Evolutionary conservation across 2,113 vertebrate species (phyloP).

Genomic region (Alectura lathami): DNA sequence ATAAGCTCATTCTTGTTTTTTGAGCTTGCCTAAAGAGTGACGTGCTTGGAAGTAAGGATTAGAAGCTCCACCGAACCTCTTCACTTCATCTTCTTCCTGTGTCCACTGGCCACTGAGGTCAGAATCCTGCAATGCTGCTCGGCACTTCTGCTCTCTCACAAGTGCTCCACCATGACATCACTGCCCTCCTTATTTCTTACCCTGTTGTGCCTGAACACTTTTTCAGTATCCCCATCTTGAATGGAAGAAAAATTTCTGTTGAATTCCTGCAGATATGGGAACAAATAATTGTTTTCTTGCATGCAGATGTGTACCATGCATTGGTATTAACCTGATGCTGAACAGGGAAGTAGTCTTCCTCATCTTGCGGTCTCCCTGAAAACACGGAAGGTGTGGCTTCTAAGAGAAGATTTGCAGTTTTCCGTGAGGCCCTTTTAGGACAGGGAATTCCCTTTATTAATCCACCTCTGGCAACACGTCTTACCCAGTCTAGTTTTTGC

Average conservation of each 20-base stretch:
- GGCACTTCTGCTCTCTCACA: not conserved
- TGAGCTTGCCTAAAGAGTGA: not conserved
- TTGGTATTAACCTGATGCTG: not conserved
- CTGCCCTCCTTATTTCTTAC: not conserved
- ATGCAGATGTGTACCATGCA: not conserved
- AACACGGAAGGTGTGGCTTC: not conserved
- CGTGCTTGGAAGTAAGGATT: not conserved
- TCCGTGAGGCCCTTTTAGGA: not conserved
- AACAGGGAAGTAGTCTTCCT: not conserved
- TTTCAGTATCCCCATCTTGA: not conserved
- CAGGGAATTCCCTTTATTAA: not conserved
- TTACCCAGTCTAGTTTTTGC: not conserved
- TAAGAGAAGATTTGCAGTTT: not conserved
- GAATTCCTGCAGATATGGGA: not conserved
- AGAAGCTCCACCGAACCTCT: not conserved
- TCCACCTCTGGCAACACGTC: not conserved
- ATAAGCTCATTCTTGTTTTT: not conserved
- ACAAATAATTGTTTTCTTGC: not conserved
- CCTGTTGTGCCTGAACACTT: not conserved
- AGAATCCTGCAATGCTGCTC: not conserved
- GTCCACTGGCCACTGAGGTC: not conserved
- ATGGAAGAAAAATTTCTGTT: not conserved
- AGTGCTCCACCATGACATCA: not conserved
- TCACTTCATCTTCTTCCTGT: not conserved
- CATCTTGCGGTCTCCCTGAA: too few relatives aligned